Conservation (phyloP, 2,113 vertebrate species). For the Dicaeum eximium region DNA sequence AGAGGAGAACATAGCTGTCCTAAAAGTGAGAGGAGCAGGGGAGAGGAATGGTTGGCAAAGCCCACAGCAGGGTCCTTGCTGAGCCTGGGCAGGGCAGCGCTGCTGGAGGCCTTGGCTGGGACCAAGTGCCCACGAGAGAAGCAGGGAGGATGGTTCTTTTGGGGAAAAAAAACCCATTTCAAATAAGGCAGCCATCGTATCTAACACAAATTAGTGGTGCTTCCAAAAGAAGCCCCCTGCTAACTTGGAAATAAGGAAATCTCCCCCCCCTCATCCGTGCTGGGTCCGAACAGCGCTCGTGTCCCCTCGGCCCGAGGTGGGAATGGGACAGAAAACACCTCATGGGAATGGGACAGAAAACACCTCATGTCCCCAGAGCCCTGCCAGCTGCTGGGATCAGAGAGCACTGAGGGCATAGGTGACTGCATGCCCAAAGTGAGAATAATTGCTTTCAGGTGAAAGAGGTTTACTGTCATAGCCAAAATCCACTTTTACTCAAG, state of each 20-base stretch:
- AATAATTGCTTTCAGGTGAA: not conserved
- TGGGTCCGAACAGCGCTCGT: rapidly evolving
- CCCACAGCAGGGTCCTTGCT: rapidly evolving
- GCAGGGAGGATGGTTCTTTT: not conserved
- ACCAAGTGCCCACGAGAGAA: not conserved
- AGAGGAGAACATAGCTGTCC: not conserved
- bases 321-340: not conserved
- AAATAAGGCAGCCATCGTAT: not conserved
- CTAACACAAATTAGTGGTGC: not conserved
- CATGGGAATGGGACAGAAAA: not conserved
- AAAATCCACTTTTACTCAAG: not conserved
- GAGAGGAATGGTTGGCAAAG: not conserved
- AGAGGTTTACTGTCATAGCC: not conserved
- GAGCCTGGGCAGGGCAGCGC: not conserved
- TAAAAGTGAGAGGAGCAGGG: not conserved
- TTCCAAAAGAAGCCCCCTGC: not conserved
- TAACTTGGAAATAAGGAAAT: not conserved
- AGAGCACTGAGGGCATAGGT: not conserved
- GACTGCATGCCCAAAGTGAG: not conserved
- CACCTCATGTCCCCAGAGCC: rapidly evolving
- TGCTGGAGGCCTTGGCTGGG: not conserved
- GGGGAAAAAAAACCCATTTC: not conserved
- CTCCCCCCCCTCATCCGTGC: not conserved
- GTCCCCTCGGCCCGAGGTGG: not conserved
- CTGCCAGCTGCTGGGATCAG: not conserved